Evolutionary conservation across 2,113 vertebrate genomes (phyloP).

Genomic region (Ctenodactylus gundi): DNA sequence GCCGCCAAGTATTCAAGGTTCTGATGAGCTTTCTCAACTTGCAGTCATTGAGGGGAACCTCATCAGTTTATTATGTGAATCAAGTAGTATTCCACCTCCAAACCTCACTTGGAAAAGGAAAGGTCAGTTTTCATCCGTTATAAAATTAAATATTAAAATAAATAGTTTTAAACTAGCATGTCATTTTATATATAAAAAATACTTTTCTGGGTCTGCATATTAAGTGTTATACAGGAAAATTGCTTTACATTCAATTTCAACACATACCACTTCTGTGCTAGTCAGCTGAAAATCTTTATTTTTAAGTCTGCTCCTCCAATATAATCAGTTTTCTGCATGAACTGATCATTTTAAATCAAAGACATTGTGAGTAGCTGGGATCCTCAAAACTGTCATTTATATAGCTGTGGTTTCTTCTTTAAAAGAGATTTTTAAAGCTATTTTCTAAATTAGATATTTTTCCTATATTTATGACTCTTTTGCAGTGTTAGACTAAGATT

Average conservation of each 20-base stretch:
- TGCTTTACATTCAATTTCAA: background rate
- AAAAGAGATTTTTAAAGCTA: background rate
- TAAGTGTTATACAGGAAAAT: background rate
- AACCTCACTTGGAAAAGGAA: conserved; percentile 93
- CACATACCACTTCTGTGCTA: fast-evolving
- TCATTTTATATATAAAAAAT: background rate
- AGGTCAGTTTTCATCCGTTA: conserved; percentile 81
- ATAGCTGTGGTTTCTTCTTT: background rate
- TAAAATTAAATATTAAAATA: conserved; percentile 25
- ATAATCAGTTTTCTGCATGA: background rate
- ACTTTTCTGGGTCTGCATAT: background rate
- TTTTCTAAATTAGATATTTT: conserved; percentile 17
- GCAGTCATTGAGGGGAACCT: conserved; percentile 92
- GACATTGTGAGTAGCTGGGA: background rate
- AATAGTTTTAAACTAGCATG: background rate
- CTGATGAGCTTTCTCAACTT: conserved; percentile 86
- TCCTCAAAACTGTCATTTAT: background rate
- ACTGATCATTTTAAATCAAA: background rate
- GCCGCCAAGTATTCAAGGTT: conserved; percentile 91
- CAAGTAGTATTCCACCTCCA: conserved; percentile 95
- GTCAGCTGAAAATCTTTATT: background rate
- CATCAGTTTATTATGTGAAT: conserved; percentile 93
- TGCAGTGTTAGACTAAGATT: background rate
- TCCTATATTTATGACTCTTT: background rate
- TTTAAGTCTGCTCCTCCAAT: background rate